A percentile compares a stretch with the other conserved stretches of the same genome.
Evolutionary conservation across 2,888 invertebrate genomes (phyloP).

Genomic region (Ptychoptera albimana): DNA sequence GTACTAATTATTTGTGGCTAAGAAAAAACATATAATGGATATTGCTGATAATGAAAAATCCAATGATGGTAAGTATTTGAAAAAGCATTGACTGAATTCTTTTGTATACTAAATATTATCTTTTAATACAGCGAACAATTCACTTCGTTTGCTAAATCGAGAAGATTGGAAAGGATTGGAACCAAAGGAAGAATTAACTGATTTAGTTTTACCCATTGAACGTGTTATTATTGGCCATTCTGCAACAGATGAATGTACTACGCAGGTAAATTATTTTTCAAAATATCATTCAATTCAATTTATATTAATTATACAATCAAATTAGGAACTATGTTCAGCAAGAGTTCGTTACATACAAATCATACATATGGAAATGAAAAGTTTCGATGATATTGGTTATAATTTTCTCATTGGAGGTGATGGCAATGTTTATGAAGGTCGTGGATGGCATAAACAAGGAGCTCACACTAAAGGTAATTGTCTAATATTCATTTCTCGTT

Average conservation of each 20-base stretch:
- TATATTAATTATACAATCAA: slow-evolving; percentile 5
- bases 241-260: slow-evolving; percentile 38
- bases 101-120: too few relatives aligned
- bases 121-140: not conserved
- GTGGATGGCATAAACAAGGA: slow-evolving; percentile 51
- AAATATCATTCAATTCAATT: slow-evolving; percentile 14
- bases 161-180: slow-evolving; percentile 51
- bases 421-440: slow-evolving; percentile 52
- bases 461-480: slow-evolving; percentile 39
- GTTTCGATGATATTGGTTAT: slow-evolving; percentile 54
- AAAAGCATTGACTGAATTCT: too few relatives aligned
- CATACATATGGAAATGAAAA: slow-evolving; percentile 42
- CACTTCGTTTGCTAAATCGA: slow-evolving; percentile 33
- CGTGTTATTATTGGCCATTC: slow-evolving; percentile 46
- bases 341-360: slow-evolving; percentile 41
- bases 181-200: slow-evolving; percentile 19
- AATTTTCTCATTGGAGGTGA: slow-evolving; percentile 66
- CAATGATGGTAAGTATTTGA: too few relatives aligned
- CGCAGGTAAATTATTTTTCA: not conserved
- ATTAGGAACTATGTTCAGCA: slow-evolving; percentile 36
- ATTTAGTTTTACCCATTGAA: slow-evolving; percentile 31
- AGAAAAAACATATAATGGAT: too few relatives aligned
- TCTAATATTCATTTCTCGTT: not conserved
- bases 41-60: too few relatives aligned
- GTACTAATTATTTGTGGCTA: too few relatives aligned